A percentile compares a stretch with the other conserved stretches of the same genome.
Evolutionary conservation across 2,888 invertebrate species (phyloP).

Genomic region (Agrypnus murinus): DNA sequence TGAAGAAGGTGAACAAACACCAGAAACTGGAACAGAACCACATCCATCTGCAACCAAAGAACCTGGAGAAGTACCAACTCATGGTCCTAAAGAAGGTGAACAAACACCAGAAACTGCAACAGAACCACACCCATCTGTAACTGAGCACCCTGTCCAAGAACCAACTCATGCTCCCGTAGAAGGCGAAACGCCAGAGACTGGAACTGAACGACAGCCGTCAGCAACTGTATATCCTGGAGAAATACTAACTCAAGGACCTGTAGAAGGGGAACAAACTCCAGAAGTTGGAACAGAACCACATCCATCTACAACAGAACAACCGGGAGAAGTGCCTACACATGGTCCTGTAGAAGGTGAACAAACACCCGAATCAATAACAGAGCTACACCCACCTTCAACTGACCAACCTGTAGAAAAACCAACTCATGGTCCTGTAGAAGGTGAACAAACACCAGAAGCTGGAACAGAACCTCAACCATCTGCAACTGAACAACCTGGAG

Average conservation of each 20-base stretch:
- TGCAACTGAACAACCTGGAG: conserved; percentile 10
- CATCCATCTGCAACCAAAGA: no score
- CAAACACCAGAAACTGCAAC: conserved; percentile 17
- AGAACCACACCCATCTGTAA: conserved; percentile 11
- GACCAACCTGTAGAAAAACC: no score
- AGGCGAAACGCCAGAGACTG: background rate
- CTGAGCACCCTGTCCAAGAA: no score
- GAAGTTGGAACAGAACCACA: no score
- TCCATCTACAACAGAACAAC: background rate
- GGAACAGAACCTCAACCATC: conserved; percentile 5
- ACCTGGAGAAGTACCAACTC: conserved; percentile 17
- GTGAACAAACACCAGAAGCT: conserved; percentile 1
- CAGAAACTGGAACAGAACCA: conserved; percentile 31
- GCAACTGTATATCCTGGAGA: background rate
- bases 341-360: background rate
- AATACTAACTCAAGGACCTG: no score
- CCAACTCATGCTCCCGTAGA: background rate
- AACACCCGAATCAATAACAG: background rate
- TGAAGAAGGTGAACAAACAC: conserved; percentile 42
- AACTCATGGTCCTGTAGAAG: no score
- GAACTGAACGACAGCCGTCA: background rate
- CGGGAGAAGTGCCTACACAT: background rate
- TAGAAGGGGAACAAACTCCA: no score
- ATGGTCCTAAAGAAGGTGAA: conserved; percentile 15
- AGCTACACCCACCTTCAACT: background rate